Evolutionary conservation across 2,888 invertebrate species (phyloP).

Genomic region (Diadromus collaris): DNA sequence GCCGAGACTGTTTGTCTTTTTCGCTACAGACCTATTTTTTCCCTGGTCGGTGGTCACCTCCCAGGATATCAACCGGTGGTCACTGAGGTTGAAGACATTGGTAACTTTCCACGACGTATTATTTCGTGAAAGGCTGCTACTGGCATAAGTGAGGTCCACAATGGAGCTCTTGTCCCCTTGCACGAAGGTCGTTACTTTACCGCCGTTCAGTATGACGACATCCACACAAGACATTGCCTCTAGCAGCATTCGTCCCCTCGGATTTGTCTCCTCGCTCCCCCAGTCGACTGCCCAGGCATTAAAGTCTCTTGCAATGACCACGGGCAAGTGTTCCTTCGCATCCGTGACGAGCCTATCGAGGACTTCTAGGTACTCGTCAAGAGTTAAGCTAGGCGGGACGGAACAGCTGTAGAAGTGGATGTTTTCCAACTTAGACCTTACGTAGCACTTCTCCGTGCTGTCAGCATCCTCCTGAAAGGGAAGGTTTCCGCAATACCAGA

Average conservation of each 20-base stretch:
- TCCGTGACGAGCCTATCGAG: constrained; percentile 57
- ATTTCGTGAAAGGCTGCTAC: constrained; percentile 56
- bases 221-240: constrained; percentile 58
- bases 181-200: constrained; percentile 59
- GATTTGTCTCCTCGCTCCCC: constrained; percentile 61
- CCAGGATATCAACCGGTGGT: constrained; percentile 57
- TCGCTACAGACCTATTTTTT: neutral
- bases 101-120: constrained; percentile 44
- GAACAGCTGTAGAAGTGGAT: constrained; percentile 59
- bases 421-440: constrained; percentile 41
- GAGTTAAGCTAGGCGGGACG: constrained; percentile 53
- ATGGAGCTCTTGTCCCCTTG: constrained; percentile 58
- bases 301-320: too few relatives aligned
- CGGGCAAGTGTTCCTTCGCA: constrained; percentile 46
- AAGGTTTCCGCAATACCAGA: constrained; percentile 52
- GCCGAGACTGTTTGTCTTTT: constrained; percentile 4
- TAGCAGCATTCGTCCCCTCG: constrained; percentile 57
- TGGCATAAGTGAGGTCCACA: constrained; percentile 65
- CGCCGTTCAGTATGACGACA: constrained; percentile 55
- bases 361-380: constrained; percentile 43
- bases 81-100: constrained; percentile 54
- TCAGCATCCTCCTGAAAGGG: constrained; percentile 56
- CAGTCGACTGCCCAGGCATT: constrained; percentile 62
- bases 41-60: constrained; percentile 2
- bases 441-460: constrained; percentile 53